Evolutionary conservation across 1,140 invertebrate genomes (phyloP).

Genomic region (Mesaphorura yosii): DNA sequence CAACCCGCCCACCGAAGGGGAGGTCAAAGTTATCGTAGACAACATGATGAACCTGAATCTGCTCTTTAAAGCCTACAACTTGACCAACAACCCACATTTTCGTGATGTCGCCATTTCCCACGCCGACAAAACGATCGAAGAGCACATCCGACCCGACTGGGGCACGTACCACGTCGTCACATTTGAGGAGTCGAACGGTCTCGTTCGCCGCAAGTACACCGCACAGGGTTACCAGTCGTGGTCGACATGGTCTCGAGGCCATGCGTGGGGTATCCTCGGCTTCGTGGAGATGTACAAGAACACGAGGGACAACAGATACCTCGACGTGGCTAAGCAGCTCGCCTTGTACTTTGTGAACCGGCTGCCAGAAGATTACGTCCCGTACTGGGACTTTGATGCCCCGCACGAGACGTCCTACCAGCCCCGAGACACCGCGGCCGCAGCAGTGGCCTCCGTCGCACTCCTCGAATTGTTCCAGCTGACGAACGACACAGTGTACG

Average conservation of each 20-base stretch:
- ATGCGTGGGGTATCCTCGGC: slow-evolving; percentile 23
- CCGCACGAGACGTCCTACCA: slow-evolving; percentile 8
- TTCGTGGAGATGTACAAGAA: slow-evolving; percentile 12
- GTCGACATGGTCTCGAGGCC: slow-evolving; percentile 24
- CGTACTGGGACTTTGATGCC: slow-evolving; percentile 29
- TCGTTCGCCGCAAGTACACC: slow-evolving; percentile 20
- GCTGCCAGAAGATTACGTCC: slow-evolving; percentile 14
- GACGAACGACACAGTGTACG: slow-evolving; percentile 9
- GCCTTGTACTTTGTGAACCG: slow-evolving; percentile 17
- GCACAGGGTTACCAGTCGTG: slow-evolving; percentile 16
- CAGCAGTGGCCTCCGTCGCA: slow-evolving; percentile 12
- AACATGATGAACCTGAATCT: slow-evolving; percentile 31
- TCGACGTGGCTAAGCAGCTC: slow-evolving; percentile 11
- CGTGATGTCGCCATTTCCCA: slow-evolving; percentile 18
- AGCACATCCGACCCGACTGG: slow-evolving; percentile 18
- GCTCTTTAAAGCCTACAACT: slow-evolving; percentile 12
- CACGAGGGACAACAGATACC: slow-evolving; percentile 1
- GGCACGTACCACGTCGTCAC: slow-evolving; percentile 21
- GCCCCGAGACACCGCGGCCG: slow-evolving; percentile 25
- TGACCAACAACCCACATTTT: slow-evolving; percentile 15
- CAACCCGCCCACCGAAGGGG: slow-evolving; percentile 2
- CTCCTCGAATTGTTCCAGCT: slow-evolving; percentile 11
- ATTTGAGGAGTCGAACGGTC: slow-evolving; percentile 18
- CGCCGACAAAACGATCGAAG: slow-evolving; percentile 17
- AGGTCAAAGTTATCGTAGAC: slow-evolving; percentile 27